A percentile compares a stretch with the other conserved stretches of the same genome.
phyloP scores from a whole-genome alignment of 2,797 vertebrate species.

The Cygnus olor region DNA sequence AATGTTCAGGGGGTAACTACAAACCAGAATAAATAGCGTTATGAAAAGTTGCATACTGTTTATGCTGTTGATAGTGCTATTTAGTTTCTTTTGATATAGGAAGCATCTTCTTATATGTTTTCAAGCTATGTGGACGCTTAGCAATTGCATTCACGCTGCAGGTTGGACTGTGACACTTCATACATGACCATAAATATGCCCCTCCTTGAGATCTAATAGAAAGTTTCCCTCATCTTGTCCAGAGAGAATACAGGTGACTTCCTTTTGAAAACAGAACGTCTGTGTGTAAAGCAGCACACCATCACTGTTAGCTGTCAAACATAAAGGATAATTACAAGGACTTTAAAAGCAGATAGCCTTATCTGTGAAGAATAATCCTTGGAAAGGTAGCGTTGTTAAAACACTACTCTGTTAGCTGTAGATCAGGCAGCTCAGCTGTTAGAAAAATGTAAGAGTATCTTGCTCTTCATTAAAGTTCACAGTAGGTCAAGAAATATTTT shows the following conservation, averaged over 20 bases:
- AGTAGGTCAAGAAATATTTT: neutral
- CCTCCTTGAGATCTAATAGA: slow-evolving; percentile 22
- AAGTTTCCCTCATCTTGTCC: slow-evolving; percentile 26
- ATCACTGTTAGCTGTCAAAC: slow-evolving; percentile 53
- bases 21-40: slow-evolving; percentile 27
- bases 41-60: slow-evolving; percentile 45
- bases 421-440: slow-evolving; percentile 42
- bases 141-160: slow-evolving; percentile 70
- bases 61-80: slow-evolving; percentile 56
- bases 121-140: slow-evolving; percentile 51
- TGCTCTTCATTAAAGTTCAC: slow-evolving; percentile 37
- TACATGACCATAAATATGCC: slow-evolving; percentile 70
- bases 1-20: slow-evolving; percentile 46
- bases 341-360: slow-evolving; percentile 28
- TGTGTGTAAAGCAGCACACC: slow-evolving; percentile 57
- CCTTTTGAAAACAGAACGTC: slow-evolving; percentile 55
- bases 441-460: slow-evolving; percentile 38
- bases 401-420: slow-evolving; percentile 35
- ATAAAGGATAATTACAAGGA: neutral
- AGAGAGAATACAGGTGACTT: slow-evolving; percentile 46
- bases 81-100: slow-evolving; percentile 61
- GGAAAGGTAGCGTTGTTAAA: slow-evolving; percentile 47
- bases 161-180: slow-evolving; percentile 67
- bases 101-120: slow-evolving; percentile 53
- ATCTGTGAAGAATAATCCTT: neutral